Base-by-base conservation (phyloP, 2,113 vertebrate genomes). In the Oxyruncus cristatus region DNA sequence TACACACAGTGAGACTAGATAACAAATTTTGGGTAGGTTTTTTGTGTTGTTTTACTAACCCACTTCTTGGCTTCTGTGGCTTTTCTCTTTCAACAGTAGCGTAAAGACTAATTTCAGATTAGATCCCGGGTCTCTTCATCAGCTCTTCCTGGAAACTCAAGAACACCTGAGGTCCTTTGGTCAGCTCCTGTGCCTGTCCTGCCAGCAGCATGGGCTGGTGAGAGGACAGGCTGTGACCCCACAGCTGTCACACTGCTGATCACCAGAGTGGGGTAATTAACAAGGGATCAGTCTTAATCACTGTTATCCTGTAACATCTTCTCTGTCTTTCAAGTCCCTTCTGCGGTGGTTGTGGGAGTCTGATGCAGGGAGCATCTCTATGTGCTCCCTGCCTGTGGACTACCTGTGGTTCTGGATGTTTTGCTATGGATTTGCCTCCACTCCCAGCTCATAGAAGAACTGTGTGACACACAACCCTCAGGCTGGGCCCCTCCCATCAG, bases 401-500 rank as follows among this genome's bases (percentile, higher is more conserved):
- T 26, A 0, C 9, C 11, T 5, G 18, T 12, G 42, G 7, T 53
- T 58, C 49, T 35, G 44, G 21, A 3, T 37, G 14, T 11, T 14
- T 2, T 50, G 39, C 32, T 3, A 0, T 15, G 26, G 22, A 3
- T 52, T 47, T 35, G 11, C 21, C 50, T 58, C 50, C 16, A 49
- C 27, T 35, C 27, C 8, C 37, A 12, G 2, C 32, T 74, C 4
- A 0, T 20, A 9, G 6, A 9, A 16, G 44, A 52, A 26, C 77
- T 2, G 0, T 28, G 30, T 47, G 18, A n/a, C 24, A 33, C 21
- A 52, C 1, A 0, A 6, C 4, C 8, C 32, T 7, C 3, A 4
- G 26, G 5, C 47, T 2, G 1, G 50, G 10, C 50, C 27, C 15
- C 18, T 6, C 18, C 37, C 8, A 3, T 0, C 0, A 17, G 16